Base-by-base conservation (phyloP, 2,113 vertebrate genomes). In the Chunga burmeisteri region DNA sequence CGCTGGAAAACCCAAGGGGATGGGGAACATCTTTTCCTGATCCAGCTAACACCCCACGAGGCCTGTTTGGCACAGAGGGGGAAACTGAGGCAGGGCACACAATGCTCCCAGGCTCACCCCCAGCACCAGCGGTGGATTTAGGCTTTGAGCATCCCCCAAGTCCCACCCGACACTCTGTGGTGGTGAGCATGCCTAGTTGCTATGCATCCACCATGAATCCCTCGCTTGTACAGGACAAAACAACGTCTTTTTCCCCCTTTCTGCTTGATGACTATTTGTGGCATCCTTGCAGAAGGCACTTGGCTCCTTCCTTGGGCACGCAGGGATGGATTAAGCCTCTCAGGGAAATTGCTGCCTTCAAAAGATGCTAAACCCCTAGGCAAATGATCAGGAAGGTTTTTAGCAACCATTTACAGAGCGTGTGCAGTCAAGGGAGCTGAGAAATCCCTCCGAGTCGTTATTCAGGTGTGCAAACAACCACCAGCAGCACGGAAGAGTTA, bases 201-300 rank as follows among this genome's bases (percentile, higher is more conserved):
- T 52, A 14, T 3, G 0, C 29, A 94, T n/a, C 62, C 44, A 44
- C 58, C 16, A 5, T 6, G 12, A 63, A 63, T 55, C 46, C 47
- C n/a, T 71, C 2, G 0, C 16, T 67, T 1, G 1, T 71, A 2
- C 0, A 0, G 56, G 58, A 65, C 38, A 80, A 80, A 52, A 26
- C 26, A 20, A 30, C 7, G 2, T 32, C 10, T 52, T 79, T 83
- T 17, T 5, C 30, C 56, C 26, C 26, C 23, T 52, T 93, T 66
- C 32, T 0, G 0, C n/a, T 59, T 16, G 2, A 32, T 30, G 52
- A 36, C 38, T 22, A 3, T 29, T 50, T 15, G 30, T 52, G 53
- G 27, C 47, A 18, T 22, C 44, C 25, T 13, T n/a, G 27, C 42
- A 34, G 66, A 52, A 46, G 9, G 36, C 21, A 1, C 18, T 66